Evolutionary conservation across 2,888 invertebrate species (phyloP), one percentile per base, ranked within the genome.

Genomic region (Julus scandinavius): DNA sequence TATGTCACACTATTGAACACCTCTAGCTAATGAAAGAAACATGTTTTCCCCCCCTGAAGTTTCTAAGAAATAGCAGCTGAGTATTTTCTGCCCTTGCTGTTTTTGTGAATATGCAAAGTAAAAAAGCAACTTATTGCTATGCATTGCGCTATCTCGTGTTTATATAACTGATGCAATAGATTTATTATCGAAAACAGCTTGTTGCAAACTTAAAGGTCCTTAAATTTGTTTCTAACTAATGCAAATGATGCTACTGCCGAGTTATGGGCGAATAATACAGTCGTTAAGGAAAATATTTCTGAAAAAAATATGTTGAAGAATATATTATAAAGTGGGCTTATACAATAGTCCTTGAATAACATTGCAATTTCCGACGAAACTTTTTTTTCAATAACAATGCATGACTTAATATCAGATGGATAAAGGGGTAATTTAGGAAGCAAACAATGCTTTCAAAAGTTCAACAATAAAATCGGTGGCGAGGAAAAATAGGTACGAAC

Each of bases 381-480:
- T 29, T 9, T 29, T 29, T 7, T 72, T 45, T 72, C 2, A 72
- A 72, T 72, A 72, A 29, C 72, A 72, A 72, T 72, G 72, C 72
- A 5, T 9, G 20, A 11, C 72, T 72, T 9, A n/a, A 20, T 72
- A 72, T 72, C 72, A 72, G 5, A 72, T 72, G 20, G 72, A 29
- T 20, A 9, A 72, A 29, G 20, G 72, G 29, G 29, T 9, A 72
- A 72, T 72, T 72, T n/a, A 72, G 2, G n/a, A 72, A 29, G 72
- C 72, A 7, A 29, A 72, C 2, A 29, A 72, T 29, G 29, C 9
- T 29, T 72, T 72, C 7, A 11, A 45, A 5, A 63, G 63, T 63
- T 63, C 63, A 63, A 63, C 63, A 63, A 63, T 63, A 20, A n/a
- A 72, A 72, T 72, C 20, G 72, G 72, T 72, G 20, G 72, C 72